phyloP scores from a whole-genome alignment of 2,888 invertebrate genomes.

The Nymphalis urticae region DNA sequence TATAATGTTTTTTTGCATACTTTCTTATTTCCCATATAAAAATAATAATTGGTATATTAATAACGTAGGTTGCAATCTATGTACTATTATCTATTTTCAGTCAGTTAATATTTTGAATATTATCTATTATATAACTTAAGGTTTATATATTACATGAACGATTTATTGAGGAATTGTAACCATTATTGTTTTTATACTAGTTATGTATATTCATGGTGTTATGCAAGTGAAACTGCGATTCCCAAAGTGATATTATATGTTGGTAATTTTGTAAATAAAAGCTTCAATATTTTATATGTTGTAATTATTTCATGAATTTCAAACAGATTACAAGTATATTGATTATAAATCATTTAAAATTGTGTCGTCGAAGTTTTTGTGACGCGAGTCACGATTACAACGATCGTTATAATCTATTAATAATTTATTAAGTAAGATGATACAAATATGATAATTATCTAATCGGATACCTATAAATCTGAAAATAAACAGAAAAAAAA shows the following conservation, averaged over 20 bases:
- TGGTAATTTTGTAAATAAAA: conserved; percentile 82
- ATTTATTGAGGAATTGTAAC: conserved; percentile 70
- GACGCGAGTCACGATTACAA: no score
- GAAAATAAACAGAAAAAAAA: no score
- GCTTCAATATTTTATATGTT: conserved; percentile 77
- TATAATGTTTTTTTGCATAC: neutral
- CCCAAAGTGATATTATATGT: conserved; percentile 81
- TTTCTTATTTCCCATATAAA: neutral
- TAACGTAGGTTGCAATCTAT: conserved; percentile 1
- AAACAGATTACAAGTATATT: neutral
- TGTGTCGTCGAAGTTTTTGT: neutral
- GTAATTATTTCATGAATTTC: conserved; percentile 40
- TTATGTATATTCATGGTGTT: conserved; percentile 74
- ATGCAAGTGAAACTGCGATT: conserved; percentile 79
- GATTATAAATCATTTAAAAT: neutral
- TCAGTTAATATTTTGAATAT: conserved; percentile 26
- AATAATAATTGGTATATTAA: neutral
- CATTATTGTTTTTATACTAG: conserved; percentile 68
- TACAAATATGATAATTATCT: no score
- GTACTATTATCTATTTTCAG: neutral
- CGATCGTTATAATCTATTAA: no score
- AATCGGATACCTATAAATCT: no score
- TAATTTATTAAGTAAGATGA: no score
- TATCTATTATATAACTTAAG: conserved; percentile 36
- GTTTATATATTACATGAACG: conserved; percentile 38